Base-by-base conservation (phyloP, 2,797 vertebrate species). In the Neostethus bicornis region DNA sequence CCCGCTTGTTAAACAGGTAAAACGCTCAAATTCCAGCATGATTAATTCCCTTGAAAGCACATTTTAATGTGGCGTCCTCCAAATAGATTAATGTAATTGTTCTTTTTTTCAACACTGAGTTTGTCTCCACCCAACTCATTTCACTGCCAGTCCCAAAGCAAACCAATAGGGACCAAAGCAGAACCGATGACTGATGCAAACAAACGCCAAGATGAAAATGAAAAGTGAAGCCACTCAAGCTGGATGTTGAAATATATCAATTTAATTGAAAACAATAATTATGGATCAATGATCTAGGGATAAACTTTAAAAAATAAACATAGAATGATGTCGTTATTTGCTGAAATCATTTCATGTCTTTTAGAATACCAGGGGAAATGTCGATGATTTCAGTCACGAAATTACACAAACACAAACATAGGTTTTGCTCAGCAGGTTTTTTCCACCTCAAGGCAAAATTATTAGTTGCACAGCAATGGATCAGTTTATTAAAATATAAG, bases 1-100 rank as follows among this genome's bases (percentile, higher is more conserved):
- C 87, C 78, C 89, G 81, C 69, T 87, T 90, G 87, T 90, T 89
- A 90, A 90, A 90, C 75, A 87, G 84, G 84, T 87, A 65, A 87
- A 79, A 82, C 70, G 76, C 77, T 79, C 75, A 79, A 83, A 83
- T 53, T 46, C 64, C 51, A 48, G 45, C 25, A 68, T 71, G 76
- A 86, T 86, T 83, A 80, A 88, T 88, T 82, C 77, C 61, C 14
- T 45, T 25, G 51, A 57, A 66, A 75, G 66, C 54, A 51, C 58
- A 70, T 71, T 83, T 80, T 78, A 68, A 64, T 14, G 61, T 69
- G 55, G 53, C 54, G 47, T 64, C 65, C 62, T 68, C 55, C 60
- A 75, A 76, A 75, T 83, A 80, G 44, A 75, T 57, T 51, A 84
- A 66, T 0, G 6, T 79, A 81, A 78, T 73, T 83, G 73, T 77